Conservation (phyloP, 2,888 invertebrate genomes). For the Spisula subtruncata region DNA sequence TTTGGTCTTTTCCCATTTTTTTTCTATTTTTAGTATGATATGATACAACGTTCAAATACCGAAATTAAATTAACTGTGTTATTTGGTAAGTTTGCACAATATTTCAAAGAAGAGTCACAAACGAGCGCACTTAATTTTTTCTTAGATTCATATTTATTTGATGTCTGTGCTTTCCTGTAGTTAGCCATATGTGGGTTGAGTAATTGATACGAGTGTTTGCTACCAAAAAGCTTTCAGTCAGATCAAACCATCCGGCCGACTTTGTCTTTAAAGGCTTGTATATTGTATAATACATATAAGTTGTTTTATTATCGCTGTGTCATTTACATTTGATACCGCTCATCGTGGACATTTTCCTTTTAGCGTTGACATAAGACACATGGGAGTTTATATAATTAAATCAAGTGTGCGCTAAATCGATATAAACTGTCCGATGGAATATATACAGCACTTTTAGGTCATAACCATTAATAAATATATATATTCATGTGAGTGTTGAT, state of each 20-base stretch:
- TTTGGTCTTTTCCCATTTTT: no score
- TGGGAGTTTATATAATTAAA: background rate
- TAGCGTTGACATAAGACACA: background rate
- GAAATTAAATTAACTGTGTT: no score
- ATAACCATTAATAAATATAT: no score
- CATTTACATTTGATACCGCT: background rate
- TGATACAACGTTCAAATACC: no score
- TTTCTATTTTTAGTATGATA: no score
- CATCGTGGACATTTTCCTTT: slow-evolving; percentile 5
- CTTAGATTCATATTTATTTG: no score
- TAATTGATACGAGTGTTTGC: background rate
- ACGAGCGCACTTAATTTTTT: no score
- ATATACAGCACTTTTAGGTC: background rate
- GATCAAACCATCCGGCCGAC: background rate
- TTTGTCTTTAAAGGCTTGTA: background rate
- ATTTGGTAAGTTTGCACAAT: no score
- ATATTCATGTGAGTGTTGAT: no score
- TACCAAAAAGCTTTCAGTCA: background rate
- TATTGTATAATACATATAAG: background rate
- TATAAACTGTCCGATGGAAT: background rate
- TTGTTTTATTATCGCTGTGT: background rate
- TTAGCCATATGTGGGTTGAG: background rate
- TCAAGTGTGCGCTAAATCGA: background rate
- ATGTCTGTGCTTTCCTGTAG: background rate
- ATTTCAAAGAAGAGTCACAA: no score